Evolutionary conservation across 2,797 vertebrate species (phyloP).

Genomic region (Microctenopoma lineatum): DNA sequence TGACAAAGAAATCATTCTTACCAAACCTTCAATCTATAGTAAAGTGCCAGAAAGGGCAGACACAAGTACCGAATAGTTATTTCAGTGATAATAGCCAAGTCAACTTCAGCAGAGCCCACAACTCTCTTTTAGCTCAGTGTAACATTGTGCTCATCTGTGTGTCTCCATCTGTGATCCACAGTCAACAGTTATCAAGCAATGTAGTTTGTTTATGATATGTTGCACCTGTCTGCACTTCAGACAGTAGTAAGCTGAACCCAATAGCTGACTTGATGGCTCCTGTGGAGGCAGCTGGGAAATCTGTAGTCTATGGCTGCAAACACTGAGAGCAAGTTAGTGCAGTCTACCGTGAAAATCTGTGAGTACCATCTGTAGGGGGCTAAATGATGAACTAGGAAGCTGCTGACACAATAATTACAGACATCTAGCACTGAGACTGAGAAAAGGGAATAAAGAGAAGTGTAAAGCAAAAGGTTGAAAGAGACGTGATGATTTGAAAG

Average conservation of each 20-base stretch:
- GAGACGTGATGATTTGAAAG: constrained; percentile 34
- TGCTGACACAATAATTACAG: constrained; percentile 69
- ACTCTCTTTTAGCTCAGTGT: not conserved
- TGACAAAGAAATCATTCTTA: not conserved
- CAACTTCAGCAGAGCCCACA: not conserved
- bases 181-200: constrained; percentile 17
- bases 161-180: constrained; percentile 8
- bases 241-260: constrained; percentile 29
- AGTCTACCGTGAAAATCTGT: constrained; percentile 53
- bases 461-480: constrained; percentile 46
- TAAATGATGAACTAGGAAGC: constrained; percentile 62
- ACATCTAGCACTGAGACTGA: constrained; percentile 44
- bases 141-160: not conserved
- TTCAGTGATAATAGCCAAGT: not conserved
- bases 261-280: constrained; percentile 28
- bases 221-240: constrained; percentile 25
- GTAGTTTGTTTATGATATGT: constrained; percentile 1
- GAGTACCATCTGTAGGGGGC: constrained; percentile 51
- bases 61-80: not conserved
- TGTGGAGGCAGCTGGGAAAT: constrained; percentile 36
- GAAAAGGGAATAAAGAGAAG: constrained; percentile 36
- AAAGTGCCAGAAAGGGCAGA: too few species aligned
- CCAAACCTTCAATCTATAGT: not conserved
- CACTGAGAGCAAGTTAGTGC: constrained; percentile 35
- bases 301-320: constrained; percentile 28